Evolutionary conservation across 2,797 vertebrate genomes (phyloP), one percentile per base, ranked within the genome.

Genomic region (Falco rusticolus): DNA sequence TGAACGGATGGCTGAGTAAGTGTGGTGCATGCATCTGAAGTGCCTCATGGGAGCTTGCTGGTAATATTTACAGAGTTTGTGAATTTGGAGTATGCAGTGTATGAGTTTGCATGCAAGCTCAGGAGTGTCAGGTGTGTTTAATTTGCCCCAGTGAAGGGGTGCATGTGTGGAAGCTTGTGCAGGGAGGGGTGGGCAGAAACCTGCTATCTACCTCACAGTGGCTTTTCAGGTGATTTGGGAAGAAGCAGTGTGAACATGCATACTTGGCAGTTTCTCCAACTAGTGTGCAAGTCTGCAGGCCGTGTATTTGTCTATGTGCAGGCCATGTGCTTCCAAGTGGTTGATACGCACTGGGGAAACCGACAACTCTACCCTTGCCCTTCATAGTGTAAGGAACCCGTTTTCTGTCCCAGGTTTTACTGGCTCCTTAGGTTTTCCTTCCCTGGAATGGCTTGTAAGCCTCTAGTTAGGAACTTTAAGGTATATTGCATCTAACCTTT

Each of bases 1-100:
- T n/a, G 57, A 76, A 64, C 6, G 84, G 74, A 74, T 17, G 66
- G 83, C 78, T 94, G 84, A 90, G 86, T 84, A 66, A 80, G 87
- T 56, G 72, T 47, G 74, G 72, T 79, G 57, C n/a, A 28, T 43
- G 47, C 17, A 26, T 70, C 31, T 69, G 18, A 37, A 72, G 24
- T 25, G 78, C 86, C 72, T 92, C 47, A 5, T 16, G 59, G 90
- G 66, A 94, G 39, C 91, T 84, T 63, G 78, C 50, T 89, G 84
- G 63, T 25, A 53, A 50, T 71, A 37, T 6, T 84, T 60, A 34
- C 56, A 29, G 83, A 39, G 87, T 15, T 47, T 17, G 63, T 68
- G 57, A 13, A 13, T 57, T n/a, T n/a, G 31, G 68, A 51, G 43
- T 13, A 4, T 47, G 71, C 1, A 0, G 11, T 16, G 25, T 20